These are phyloP conservation scores for Agrochola litura DNA, from an alignment of 2,888 invertebrate genomes.

Conservation along the genomic window DNA sequence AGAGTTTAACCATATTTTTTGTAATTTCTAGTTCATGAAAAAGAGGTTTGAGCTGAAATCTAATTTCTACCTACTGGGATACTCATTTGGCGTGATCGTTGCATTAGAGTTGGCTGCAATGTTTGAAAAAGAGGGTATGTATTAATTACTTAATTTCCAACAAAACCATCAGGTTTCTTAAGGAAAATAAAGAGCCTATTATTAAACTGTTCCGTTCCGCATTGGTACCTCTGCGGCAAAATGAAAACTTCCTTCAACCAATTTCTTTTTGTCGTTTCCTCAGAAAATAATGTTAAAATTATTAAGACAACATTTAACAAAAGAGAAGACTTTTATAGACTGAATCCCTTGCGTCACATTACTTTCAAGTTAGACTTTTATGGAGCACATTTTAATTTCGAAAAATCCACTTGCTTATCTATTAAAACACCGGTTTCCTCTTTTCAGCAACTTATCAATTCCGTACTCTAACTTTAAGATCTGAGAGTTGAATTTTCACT, in stretches of 20 bases:
- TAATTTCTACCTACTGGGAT: conserved; percentile 74
- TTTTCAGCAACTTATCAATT: background rate
- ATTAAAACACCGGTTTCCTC: conserved; percentile 41
- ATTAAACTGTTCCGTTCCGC: conserved; percentile 8
- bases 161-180: background rate
- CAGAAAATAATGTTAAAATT: conserved; percentile 30
- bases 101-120: conserved; percentile 77
- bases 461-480: background rate
- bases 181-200: conserved; percentile 7
- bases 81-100: conserved; percentile 77
- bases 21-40: conserved; percentile 66
- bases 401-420: conserved; percentile 49
- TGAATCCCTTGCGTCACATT: conserved; percentile 58
- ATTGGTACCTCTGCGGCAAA: conserved; percentile 7
- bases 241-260: conserved; percentile 26
- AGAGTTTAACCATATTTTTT: background rate
- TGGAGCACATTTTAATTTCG: conserved; percentile 52
- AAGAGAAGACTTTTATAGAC: conserved; percentile 43
- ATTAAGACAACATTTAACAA: conserved; percentile 39
- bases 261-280: conserved; percentile 22
- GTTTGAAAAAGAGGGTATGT: conserved; percentile 78
- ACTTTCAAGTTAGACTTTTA: conserved; percentile 59
- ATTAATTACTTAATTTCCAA: conserved; percentile 44
- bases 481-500: conserved; percentile 25
- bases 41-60: conserved; percentile 66